Evolutionary conservation across 2,797 vertebrate species (phyloP), one percentile per base, ranked within the genome.

Genomic region (Fratercula arctica): DNA sequence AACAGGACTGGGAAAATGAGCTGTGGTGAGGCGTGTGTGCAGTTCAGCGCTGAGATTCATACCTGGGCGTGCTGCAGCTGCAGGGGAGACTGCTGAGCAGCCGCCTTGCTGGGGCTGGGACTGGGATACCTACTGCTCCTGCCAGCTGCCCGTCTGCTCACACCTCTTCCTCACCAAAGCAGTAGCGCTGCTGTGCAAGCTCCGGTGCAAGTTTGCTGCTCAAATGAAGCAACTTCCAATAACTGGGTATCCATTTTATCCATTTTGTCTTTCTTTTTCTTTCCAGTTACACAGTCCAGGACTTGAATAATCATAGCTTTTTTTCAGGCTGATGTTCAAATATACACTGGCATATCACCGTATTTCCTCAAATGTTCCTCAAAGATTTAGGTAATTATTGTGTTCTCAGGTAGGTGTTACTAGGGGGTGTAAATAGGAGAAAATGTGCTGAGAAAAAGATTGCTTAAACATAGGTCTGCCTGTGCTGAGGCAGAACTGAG

Each of bases 161-260:
- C 68, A 3, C 18, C 28, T 33, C 51, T 63, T 74, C 31, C 35
- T 67, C 56, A 56, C 2, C 54, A 67, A 61, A 63, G 60, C 35
- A 59, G 39, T 12, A 68, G 10, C 31, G 8, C 3, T 51, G 28
- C 11, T 0, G 0, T 21, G 21, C 0, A 0, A 76, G 16, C 16
- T 67, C 29, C 3, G 3, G 12, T 28, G 5, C 24, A 76, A 68
- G 16, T 2, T 23, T 60, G 13, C 43, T 50, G 31, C 28, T 89
- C 3, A 1, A 48, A 81, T 25, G 7, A 53, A 85, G 46, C 8
- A 54, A 20, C 9, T 51, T 53, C 37, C 70, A 37, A 53, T 80
- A 87, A 39, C 5, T 13, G n/a, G 4, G 6, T 72, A 31, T 67
- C 10, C 2, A 20, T 82, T 85, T 89, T 25, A 41, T 41, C 8